phyloP scores from a whole-genome alignment of 2,888 invertebrate genomes.

The Cheilosia vulpina region DNA sequence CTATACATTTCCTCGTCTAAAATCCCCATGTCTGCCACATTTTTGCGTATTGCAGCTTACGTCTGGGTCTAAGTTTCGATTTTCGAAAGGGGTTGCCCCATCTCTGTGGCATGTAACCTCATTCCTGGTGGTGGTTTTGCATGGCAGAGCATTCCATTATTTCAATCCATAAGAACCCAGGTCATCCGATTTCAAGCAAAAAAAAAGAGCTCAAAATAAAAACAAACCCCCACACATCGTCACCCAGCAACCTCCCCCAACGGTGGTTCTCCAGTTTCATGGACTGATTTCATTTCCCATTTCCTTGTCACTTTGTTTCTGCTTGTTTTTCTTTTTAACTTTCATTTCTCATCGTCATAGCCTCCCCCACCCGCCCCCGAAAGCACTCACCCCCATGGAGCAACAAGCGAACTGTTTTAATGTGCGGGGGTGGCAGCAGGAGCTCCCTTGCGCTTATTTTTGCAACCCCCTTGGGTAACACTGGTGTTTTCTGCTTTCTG shows the following conservation, averaged over 20 bases:
- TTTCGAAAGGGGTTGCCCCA: slow-evolving; percentile 27
- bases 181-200: slow-evolving; percentile 51
- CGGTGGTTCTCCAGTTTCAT: slow-evolving; percentile 35
- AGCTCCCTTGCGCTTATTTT: slow-evolving; percentile 62
- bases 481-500: slow-evolving; percentile 6
- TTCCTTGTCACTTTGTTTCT: slow-evolving; percentile 39
- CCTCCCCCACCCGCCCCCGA: background rate
- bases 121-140: slow-evolving; percentile 21
- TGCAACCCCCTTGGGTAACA: slow-evolving; percentile 62
- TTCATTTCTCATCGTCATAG: slow-evolving; percentile 40
- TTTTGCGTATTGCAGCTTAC: slow-evolving; percentile 36
- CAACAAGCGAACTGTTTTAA: slow-evolving; percentile 63
- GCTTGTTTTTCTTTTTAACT: slow-evolving; percentile 53
- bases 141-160: slow-evolving; percentile 48
- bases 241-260: background rate
- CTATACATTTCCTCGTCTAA: slow-evolving; percentile 18
- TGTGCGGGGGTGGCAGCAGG: slow-evolving; percentile 8
- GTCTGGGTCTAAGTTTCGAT: slow-evolving; percentile 38
- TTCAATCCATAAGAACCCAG: slow-evolving; percentile 62
- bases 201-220: slow-evolving; percentile 5
- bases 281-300: slow-evolving; percentile 71
- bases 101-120: background rate
- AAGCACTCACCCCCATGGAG: slow-evolving; percentile 34
- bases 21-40: slow-evolving; percentile 42
- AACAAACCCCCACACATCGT: slow-evolving; percentile 37